Evolutionary conservation across 2,113 vertebrate genomes (phyloP).

Genomic region (Camelus bactrianus): DNA sequence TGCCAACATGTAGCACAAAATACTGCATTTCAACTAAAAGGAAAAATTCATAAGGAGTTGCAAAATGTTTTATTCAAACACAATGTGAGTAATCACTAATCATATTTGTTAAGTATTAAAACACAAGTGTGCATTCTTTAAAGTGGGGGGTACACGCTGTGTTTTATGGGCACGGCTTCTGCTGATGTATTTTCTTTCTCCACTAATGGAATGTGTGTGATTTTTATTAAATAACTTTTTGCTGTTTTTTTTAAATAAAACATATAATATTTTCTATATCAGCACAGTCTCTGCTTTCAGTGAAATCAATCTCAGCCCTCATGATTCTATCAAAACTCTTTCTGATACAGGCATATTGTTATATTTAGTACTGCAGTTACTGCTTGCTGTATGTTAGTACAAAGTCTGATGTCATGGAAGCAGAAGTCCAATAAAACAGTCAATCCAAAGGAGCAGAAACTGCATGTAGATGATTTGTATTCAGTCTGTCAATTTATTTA

Average conservation of each 20-base stretch:
- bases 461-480: conserved; percentile 34
- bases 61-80: conserved; percentile 50
- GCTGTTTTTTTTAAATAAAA: conserved; percentile 46
- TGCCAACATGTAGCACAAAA: conserved; percentile 70
- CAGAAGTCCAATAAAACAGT: conserved; percentile 66
- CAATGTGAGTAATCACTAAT: conserved; percentile 43
- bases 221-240: conserved; percentile 67
- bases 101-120: conserved; percentile 51
- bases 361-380: not conserved
- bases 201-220: not conserved
- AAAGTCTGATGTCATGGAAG: conserved; percentile 60
- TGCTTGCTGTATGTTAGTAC: conserved; percentile 36
- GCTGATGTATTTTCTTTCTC: conserved; percentile 36
- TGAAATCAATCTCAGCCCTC: conserved; percentile 31
- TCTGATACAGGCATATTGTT: conserved; percentile 41
- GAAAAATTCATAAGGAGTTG: conserved; percentile 40
- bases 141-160: not conserved
- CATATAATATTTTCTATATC: conserved; percentile 55
- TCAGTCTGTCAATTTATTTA: conserved; percentile 39
- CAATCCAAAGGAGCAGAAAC: conserved; percentile 46
- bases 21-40: conserved; percentile 39
- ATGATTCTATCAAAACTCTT: conserved; percentile 62
- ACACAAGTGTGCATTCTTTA: conserved; percentile 42
- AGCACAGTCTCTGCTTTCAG: conserved; percentile 22
- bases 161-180: conserved; percentile 51